Conservation (phyloP, 2,888 invertebrate genomes). For the Brassicogethes aeneus region DNA sequence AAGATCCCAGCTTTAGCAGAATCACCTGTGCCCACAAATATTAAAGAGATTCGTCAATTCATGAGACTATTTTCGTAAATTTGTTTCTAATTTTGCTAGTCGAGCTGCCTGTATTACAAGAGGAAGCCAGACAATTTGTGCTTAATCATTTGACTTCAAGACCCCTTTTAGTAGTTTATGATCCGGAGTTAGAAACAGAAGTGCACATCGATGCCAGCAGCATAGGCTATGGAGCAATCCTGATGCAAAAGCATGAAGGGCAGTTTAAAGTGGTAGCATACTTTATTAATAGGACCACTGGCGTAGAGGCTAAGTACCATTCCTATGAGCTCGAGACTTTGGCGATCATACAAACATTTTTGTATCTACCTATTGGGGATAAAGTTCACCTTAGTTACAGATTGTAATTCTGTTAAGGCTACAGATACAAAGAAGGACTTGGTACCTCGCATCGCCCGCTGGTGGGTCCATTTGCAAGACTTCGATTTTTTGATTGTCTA, state of each 20-base stretch:
- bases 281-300: conserved; percentile 14
- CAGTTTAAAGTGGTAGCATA: conserved; percentile 15
- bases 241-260: conserved; percentile 15
- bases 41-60: no score
- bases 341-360: conserved; percentile 25
- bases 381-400: conserved; percentile 23
- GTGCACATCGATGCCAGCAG: conserved; percentile 9
- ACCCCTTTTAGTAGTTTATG: conserved; percentile 6
- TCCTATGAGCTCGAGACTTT: conserved; percentile 27
- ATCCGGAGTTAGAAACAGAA: conserved; percentile 5
- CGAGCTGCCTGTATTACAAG: no score
- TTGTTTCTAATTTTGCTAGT: no score
- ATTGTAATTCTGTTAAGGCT: conserved; percentile 28
- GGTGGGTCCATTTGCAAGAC: conserved; percentile 27
- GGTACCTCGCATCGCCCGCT: conserved; percentile 23
- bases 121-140: conserved; percentile 7
- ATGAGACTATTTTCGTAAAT: no score
- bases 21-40: no score
- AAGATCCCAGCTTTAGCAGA: no score
- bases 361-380: conserved; percentile 21
- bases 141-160: conserved; percentile 2
- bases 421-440: conserved; percentile 23
- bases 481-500: conserved; percentile 11
- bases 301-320: conserved; percentile 12
- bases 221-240: neutral